A percentile compares a stretch with the other conserved stretches of the same genome.
Evolutionary conservation across 2,113 vertebrate genomes (phyloP).

Genomic region (Cricetomys ansorgei): DNA sequence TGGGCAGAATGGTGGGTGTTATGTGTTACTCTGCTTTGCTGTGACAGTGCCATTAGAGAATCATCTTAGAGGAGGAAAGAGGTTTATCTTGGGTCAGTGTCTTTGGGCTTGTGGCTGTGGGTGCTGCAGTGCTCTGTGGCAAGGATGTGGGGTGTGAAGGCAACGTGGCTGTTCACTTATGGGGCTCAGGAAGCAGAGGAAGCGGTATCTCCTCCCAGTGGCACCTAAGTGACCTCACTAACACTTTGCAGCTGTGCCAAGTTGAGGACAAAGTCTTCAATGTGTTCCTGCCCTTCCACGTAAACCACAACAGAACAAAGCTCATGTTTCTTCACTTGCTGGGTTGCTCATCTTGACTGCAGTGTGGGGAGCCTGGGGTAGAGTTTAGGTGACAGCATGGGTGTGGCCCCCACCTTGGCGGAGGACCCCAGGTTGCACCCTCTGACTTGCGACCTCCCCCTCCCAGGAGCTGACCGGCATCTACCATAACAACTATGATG

Average conservation of each 20-base stretch:
- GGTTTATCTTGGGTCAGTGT: not conserved
- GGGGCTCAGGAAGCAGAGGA: not conserved
- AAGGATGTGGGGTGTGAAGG: no score
- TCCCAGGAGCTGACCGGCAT: constrained; percentile 96
- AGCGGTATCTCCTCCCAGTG: no score
- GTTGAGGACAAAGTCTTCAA: no score
- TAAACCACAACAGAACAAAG: no score
- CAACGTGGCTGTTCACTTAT: no score
- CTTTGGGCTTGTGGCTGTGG: not conserved
- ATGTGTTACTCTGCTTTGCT: not conserved
- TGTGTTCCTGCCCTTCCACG: accelerated
- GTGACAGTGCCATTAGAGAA: no score
- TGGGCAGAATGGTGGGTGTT: no score
- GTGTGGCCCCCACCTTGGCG: no score
- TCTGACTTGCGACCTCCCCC: not conserved
- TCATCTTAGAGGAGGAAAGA: not conserved
- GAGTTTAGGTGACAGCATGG: accelerated
- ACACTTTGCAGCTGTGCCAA: not conserved
- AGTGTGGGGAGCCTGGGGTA: not conserved
- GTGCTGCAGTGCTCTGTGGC: no score
- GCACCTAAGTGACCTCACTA: not conserved
- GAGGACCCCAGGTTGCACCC: not conserved
- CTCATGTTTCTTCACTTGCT: not conserved
- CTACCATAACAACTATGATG: constrained; percentile 99
- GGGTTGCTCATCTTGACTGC: not conserved